Evolutionary conservation across 2,113 vertebrate species (phyloP).

Genomic region (Cercopithecus mona): DNA sequence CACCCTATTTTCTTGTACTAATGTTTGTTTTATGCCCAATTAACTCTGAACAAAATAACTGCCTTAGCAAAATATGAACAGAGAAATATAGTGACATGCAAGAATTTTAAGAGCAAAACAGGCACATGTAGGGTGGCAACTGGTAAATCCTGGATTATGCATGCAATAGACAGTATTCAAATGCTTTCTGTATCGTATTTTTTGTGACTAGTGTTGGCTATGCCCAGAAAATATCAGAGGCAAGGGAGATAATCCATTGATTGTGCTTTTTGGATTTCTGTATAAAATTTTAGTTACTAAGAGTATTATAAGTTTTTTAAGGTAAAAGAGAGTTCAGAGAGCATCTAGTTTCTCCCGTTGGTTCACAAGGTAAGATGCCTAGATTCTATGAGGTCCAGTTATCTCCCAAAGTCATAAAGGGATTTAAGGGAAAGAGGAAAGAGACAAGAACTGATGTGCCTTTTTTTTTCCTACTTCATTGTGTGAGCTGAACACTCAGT

Average conservation of each 20-base stretch:
- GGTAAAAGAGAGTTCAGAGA: not conserved
- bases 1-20: not conserved
- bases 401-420: not conserved
- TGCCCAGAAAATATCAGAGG: not conserved
- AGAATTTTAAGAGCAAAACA: not conserved
- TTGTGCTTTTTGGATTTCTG: not conserved
- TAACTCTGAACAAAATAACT: conserved; percentile 32
- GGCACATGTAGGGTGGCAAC: too few relatives aligned
- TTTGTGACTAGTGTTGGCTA: not conserved
- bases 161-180: not conserved
- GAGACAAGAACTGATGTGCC: fast-evolving
- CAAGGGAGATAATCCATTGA: not conserved
- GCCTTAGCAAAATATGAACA: not conserved
- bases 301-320: not conserved
- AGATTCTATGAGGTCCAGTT: not conserved
- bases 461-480: not conserved
- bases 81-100: not conserved
- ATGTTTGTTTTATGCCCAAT: not conserved
- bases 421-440: not conserved
- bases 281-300: conserved; percentile 17
- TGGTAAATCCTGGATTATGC: not conserved
- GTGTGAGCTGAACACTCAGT: not conserved
- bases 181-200: not conserved
- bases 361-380: not conserved
- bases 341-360: not conserved